phyloP scores from a whole-genome alignment of 92 coral and sea anemone species.

The Epizoanthus fatuus region DNA sequence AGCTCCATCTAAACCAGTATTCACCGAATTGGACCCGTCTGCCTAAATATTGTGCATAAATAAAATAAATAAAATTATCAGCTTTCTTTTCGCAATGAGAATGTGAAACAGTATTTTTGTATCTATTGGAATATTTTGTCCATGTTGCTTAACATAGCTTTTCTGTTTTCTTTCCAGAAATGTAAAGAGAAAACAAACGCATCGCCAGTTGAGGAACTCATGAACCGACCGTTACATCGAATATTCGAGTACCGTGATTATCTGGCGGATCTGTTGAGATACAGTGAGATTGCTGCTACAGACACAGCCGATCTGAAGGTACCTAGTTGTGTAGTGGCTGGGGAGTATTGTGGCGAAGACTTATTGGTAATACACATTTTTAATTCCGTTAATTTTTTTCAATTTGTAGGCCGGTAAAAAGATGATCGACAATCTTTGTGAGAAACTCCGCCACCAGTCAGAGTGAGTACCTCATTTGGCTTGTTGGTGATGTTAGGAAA shows the following conservation, averaged over 20 bases:
- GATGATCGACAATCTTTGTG: constrained; percentile 84
- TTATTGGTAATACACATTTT: no score
- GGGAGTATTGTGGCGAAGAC: neutral
- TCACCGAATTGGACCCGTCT: no score
- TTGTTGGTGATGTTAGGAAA: no score
- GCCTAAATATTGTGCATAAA: no score
- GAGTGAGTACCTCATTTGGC: constrained; percentile 67
- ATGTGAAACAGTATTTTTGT: neutral
- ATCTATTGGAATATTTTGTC: neutral
- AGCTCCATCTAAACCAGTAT: no score
- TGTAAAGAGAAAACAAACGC: constrained; percentile 65
- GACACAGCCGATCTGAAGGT: constrained; percentile 90
- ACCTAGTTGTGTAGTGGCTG: neutral
- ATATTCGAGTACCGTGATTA: constrained; percentile 86
- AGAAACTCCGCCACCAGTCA: constrained; percentile 84
- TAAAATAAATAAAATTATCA: no score
- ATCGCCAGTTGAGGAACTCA: constrained; percentile 82
- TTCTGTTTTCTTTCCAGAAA: constrained; percentile 47
- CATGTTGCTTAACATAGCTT: neutral
- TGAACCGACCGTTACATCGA: constrained; percentile 91
- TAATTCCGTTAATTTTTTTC: neutral
- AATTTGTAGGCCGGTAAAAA: constrained; percentile 81
- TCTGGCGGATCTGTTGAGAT: constrained; percentile 77
- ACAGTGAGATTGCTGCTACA: constrained; percentile 73
- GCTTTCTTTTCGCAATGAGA: no score